phyloP scores from a whole-genome alignment of 2,888 invertebrate species.

The Rotaria socialis region DNA sequence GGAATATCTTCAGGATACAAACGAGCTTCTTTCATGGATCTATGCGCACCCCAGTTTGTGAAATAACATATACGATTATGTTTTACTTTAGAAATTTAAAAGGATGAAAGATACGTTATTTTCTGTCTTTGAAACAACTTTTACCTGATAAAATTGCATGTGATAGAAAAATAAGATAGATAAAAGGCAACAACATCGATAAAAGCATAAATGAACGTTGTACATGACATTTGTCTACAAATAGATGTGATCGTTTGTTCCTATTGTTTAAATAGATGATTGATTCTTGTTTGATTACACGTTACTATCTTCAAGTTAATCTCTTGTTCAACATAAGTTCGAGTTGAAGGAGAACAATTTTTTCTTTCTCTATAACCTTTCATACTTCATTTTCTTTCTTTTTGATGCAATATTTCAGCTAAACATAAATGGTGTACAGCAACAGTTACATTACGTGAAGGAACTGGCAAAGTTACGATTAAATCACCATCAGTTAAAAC shows the following conservation, averaged over 20 bases:
- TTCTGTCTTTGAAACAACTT: not conserved
- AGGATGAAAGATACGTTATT: too few relatives aligned
- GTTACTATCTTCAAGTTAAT: not conserved
- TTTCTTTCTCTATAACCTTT: too few relatives aligned
- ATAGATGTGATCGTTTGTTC: not conserved
- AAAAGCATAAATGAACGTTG: conserved; percentile 70
- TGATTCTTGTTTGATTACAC: not conserved
- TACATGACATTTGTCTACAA: conserved; percentile 50
- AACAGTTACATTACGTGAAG: conserved; percentile 73
- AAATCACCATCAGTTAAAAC: conserved; percentile 61
- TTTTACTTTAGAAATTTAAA: not conserved
- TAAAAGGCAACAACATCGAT: conserved; percentile 67
- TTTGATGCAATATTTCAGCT: not conserved
- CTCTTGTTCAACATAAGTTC: not conserved
- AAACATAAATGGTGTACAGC: conserved; percentile 47
- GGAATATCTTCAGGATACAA: conserved; percentile 45
- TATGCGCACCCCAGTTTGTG: conserved; percentile 46
- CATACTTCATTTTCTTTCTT: not conserved
- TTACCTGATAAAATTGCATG: not conserved
- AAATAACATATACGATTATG: conserved; percentile 39
- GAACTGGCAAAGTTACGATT: conserved; percentile 75
- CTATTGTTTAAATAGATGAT: not conserved
- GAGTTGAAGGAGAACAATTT: conserved; percentile 17
- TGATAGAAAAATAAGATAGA: conserved; percentile 49
- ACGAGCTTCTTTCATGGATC: conserved; percentile 42